Evolutionary conservation across 2,113 vertebrate species (phyloP), one percentile per base, ranked within the genome.

Genomic region (Gymnobelideus leadbeateri): DNA sequence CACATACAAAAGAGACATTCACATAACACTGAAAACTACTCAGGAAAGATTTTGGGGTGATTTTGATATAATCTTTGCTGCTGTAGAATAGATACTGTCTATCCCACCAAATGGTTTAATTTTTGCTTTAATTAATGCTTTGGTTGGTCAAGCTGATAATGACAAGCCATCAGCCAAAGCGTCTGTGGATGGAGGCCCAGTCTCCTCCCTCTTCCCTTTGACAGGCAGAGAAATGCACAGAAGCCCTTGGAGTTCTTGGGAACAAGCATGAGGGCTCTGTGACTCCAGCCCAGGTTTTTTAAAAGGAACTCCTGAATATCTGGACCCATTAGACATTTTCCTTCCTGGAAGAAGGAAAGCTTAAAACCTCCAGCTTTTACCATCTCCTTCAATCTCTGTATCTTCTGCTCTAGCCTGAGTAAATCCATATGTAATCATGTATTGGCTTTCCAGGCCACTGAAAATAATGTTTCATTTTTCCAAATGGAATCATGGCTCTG

Each of bases 301-400:
- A 46, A 51, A 51, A 92, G 50, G 49, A 26, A 28, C 28, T 57
- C 55, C 55, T 28, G 55, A 21, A 23, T 51, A 89, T 92, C 96
- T 96, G 91, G 84, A 96, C 94, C 93, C 91, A 91, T 52, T 93
- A 94, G 97, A 54, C 4, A 51, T 95, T 96, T 97, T 91, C 26
- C n/a, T 96, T 21, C 23, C n/a, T 37, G 54, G 54, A 55, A 26
- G 25, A 3, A 55, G 54, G 8, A 23, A 55, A 26, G 24, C 54
- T 23, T 26, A 55, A 55, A 92, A 6, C 43, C 91, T 94, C 24
- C n/a, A 95, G 0, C 54, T 77, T 96, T 97, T 96, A 92, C 51
- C 90, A 54, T 93, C 25, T 92, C 94, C 25, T 94, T 96, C 94
- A 89, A 95, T 97, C 6, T 14, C 94, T 51, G 31, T 84, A 91